phyloP scores from a whole-genome alignment of 2,113 vertebrate genomes.

The Illadopsis cleaveri region DNA sequence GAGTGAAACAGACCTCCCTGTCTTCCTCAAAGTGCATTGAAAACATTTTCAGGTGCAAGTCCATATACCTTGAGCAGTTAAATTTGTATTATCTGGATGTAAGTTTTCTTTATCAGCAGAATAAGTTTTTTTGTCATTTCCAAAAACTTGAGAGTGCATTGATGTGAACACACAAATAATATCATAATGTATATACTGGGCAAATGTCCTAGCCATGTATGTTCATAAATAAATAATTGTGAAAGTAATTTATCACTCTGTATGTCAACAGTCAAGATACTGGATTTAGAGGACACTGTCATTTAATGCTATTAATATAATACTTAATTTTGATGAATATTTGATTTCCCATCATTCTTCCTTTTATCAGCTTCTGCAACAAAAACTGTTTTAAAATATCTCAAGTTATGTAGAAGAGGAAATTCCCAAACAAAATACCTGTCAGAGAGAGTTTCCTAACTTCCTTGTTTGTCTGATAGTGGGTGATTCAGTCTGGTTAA shows the following conservation, averaged over 20 bases:
- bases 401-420: neutral
- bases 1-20: accelerated
- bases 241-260: neutral
- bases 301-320: neutral
- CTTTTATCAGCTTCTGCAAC: neutral
- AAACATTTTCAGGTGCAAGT: neutral
- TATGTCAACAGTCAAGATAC: neutral
- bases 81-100: neutral
- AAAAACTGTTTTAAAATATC: neutral
- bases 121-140: neutral
- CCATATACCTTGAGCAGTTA: neutral
- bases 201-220: neutral
- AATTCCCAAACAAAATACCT: neutral
- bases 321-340: neutral
- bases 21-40: neutral
- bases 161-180: neutral
- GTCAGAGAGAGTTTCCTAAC: neutral
- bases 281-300: neutral
- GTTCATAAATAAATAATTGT: neutral
- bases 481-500: constrained; percentile 13
- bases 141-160: neutral
- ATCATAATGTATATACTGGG: neutral
- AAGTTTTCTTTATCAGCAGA: neutral
- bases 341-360: neutral
- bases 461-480: constrained; percentile 22